phyloP scores from a whole-genome alignment of 1,140 invertebrate species.

The Harpegnathos saltator region DNA sequence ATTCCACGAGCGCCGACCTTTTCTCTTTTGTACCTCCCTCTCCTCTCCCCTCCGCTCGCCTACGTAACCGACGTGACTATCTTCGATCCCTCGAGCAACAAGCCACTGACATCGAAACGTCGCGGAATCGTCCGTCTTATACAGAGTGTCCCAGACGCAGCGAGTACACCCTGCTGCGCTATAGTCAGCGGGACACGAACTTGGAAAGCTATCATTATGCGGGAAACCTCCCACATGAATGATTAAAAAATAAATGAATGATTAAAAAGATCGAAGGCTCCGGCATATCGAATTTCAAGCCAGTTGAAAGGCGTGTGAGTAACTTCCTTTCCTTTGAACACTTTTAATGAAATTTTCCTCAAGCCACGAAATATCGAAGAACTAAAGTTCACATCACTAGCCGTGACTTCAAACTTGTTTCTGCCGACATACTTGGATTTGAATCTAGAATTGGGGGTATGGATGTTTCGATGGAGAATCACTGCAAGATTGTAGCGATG shows the following conservation, averaged over 20 bases:
- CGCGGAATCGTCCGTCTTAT: constrained; percentile 12
- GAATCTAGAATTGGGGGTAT: no score
- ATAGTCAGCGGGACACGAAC: neutral
- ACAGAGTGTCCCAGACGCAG: constrained; percentile 15
- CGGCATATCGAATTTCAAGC: neutral
- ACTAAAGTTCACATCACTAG: no score
- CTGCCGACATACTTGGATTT: no score
- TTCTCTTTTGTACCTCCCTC: constrained; percentile 66
- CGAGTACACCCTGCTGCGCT: neutral
- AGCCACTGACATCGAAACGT: constrained; percentile 54
- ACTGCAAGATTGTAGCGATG: no score
- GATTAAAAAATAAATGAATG: neutral
- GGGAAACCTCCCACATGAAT: neutral
- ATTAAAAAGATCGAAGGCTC: neutral
- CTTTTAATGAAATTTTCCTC: neutral
- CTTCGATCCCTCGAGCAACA: constrained; percentile 68
- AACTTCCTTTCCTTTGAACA: neutral
- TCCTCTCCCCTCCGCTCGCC: neutral
- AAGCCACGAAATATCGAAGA: no score
- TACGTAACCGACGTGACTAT: constrained; percentile 63
- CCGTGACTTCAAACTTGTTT: no score
- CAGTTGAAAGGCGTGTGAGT: no score
- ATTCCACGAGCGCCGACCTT: constrained; percentile 80
- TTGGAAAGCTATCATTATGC: neutral
- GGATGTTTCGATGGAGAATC: no score